These are phyloP conservation scores for Leucophenga montana DNA, from an alignment of 2,888 invertebrate genomes.

Conservation along the genomic window DNA sequence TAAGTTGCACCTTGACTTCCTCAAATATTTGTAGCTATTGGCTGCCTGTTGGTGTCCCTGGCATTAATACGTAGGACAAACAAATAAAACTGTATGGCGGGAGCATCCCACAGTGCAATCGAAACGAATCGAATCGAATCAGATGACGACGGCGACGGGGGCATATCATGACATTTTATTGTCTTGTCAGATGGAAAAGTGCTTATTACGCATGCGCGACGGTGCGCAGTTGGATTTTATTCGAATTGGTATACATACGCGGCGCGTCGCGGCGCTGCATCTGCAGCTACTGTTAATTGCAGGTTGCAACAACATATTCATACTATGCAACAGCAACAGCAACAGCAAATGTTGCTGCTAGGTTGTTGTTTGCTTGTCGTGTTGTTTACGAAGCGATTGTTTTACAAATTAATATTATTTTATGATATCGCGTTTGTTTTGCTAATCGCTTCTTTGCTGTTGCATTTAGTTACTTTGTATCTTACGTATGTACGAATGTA, in stretches of 20 bases:
- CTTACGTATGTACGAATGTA: background rate
- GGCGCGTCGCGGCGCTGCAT: conserved; percentile 45
- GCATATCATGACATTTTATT: conserved; percentile 72
- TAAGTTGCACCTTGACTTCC: conserved; percentile 16
- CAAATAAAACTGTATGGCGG: conserved; percentile 21
- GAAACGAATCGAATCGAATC: background rate
- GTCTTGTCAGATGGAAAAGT: conserved; percentile 71
- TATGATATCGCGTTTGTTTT: conserved; percentile 67
- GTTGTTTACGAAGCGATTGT: conserved; percentile 64
- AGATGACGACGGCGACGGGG: conserved; percentile 57
- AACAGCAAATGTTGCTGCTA: conserved; percentile 25
- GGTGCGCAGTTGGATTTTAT: conserved; percentile 36
- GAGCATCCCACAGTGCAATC: conserved; percentile 6
- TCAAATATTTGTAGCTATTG: too few relatives aligned
- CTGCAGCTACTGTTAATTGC: conserved; percentile 21
- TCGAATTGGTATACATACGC: background rate
- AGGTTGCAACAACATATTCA: conserved; percentile 5
- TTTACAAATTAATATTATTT: conserved; percentile 67
- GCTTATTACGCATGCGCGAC: conserved; percentile 71
- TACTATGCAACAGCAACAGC: conserved; percentile 24
- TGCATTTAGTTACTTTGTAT: background rate
- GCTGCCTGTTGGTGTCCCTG: conserved; percentile 34
- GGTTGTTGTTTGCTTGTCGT: conserved; percentile 44
- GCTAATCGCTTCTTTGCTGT: conserved; percentile 48
- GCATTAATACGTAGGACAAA: conserved; percentile 27